Evolutionary conservation across 2,888 invertebrate genomes (phyloP).

Genomic region (Tupiocoris notatus): DNA sequence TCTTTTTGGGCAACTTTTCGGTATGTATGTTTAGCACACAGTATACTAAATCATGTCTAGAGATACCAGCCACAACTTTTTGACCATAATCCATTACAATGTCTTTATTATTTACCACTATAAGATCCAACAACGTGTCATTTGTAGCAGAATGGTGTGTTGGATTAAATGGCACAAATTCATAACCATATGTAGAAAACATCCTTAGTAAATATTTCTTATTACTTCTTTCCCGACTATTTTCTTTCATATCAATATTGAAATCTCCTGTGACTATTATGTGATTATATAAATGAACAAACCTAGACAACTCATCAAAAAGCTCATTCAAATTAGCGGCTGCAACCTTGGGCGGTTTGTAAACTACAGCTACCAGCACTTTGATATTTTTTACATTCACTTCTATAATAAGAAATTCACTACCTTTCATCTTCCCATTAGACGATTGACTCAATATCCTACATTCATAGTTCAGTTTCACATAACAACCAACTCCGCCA

Average conservation of each 20-base stretch:
- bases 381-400: neutral
- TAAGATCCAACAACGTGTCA: constrained; percentile 4
- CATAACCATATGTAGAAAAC: neutral
- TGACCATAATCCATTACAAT: neutral
- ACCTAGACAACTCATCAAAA: neutral
- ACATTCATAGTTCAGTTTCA: neutral
- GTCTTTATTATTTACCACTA: neutral
- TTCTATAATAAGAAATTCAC: neutral
- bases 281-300: neutral
- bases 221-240: neutral
- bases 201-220: neutral
- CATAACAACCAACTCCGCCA: neutral
- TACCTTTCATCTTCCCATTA: neutral
- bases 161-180: neutral
- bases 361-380: neutral
- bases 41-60: constrained; percentile 13
- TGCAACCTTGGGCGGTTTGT: neutral
- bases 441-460: neutral
- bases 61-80: neutral
- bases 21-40: neutral
- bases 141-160: constrained; percentile 7
- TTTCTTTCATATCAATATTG: neutral
- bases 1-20: neutral
- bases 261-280: constrained; percentile 1
- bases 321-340: neutral